Evolutionary conservation across 30 jellyfish, hydroid and myxozoan genomes (phyloP), one percentile per base, ranked within the genome.

Genomic region (Nemopilema nomurai): DNA sequence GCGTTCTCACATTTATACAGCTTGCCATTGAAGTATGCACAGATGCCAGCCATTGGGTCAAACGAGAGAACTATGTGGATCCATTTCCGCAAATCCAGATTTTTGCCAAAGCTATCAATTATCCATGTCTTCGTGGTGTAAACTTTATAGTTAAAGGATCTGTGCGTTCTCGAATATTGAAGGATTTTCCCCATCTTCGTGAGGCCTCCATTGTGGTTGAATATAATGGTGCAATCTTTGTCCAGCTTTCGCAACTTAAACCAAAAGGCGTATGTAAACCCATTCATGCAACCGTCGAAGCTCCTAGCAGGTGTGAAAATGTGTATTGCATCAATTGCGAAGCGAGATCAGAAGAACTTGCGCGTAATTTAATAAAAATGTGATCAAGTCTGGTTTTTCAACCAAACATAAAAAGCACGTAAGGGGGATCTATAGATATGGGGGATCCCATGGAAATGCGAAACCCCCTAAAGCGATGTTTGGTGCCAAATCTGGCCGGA

Each of bases 191-290:
- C 52, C 28, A 51, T 53, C 0, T 62, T 3, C 19, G 20, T 29
- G 0, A 0, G 4, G 16, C 30, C 65, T 13, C 28, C 67, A 1
- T 8, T 16, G 65, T 71, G 28, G 49, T 31, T 71, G 25, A 7
- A 21, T 8, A 71, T 22, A 53, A 71, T 31, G 24, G n/a, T 26
- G 25, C 65, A 26, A 1, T 0, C 28, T 22, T 23, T 28, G 28
- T 16, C 16, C 49, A 22, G 67, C 50, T 71, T 21, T 22, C 62
- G 4, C 8, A 71, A 18, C 52, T 71, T 71, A 22, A 71, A 51
- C 81, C 81, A 71, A 31, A 71, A 24, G 23, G 64, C 49, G 63
- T 23, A 71, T 7, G 81, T 28, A 18, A 33, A 51, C 16, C 81
- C 81, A 20, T 29, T 28, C 9, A 64, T 71, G 65, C 81, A 71